Conservation (phyloP, 2,797 vertebrate species). For the Coccyzus lansbergi region DNA sequence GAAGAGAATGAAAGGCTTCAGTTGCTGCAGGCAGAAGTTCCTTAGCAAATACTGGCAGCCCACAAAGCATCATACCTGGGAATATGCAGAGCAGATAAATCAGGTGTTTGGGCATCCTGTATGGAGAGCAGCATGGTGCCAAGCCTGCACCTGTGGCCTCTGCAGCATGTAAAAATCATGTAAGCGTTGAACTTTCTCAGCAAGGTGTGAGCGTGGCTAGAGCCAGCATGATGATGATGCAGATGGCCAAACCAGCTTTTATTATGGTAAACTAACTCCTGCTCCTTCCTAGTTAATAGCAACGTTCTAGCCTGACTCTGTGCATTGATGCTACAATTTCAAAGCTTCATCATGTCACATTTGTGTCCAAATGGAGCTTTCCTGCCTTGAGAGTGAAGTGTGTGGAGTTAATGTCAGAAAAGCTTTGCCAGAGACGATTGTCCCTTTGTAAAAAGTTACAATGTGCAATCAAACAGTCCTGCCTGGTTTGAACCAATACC, state of each 20-base stretch:
- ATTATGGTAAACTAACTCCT: background rate
- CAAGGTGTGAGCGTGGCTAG: background rate
- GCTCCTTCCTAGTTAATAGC: background rate
- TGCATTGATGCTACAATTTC: fast-evolving
- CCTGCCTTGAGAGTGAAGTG: background rate
- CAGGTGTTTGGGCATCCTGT: background rate
- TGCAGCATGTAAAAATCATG: background rate
- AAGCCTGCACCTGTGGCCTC: background rate
- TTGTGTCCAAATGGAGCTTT: background rate
- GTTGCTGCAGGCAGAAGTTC: background rate
- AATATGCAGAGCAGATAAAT: background rate
- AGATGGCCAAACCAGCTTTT: background rate
- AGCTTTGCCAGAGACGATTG: background rate
- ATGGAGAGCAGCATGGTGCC: background rate
- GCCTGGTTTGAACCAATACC: background rate
- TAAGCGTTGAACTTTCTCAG: background rate
- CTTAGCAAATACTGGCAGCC: background rate
- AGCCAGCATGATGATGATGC: background rate
- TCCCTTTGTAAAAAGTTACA: background rate
- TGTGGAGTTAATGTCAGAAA: background rate
- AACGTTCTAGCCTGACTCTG: background rate
- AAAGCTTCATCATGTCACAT: fast-evolving
- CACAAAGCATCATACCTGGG: background rate
- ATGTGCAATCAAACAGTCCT: background rate
- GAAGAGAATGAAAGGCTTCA: background rate